phyloP scores from a whole-genome alignment of 1,140 invertebrate genomes.

The Ceratosolen solmsi region DNA sequence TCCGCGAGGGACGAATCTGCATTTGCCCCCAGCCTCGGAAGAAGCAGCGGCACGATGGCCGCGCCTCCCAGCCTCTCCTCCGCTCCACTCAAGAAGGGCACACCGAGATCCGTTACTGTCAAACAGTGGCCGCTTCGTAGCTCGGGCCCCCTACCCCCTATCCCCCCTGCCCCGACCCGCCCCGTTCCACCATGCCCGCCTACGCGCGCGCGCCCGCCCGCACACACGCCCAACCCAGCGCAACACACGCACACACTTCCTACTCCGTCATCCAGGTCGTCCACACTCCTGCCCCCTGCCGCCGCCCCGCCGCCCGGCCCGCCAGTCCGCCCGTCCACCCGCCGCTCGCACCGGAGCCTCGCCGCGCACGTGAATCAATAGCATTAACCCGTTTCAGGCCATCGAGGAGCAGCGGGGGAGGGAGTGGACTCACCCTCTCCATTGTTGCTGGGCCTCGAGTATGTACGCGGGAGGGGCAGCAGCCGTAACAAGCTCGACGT shows the following conservation, averaged over 20 bases:
- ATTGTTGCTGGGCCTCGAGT: neutral
- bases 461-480: slow-evolving; percentile 58
- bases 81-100: slow-evolving; percentile 45
- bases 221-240: too few relatives aligned
- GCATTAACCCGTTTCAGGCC: slow-evolving; percentile 74
- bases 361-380: slow-evolving; percentile 73
- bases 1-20: slow-evolving; percentile 39
- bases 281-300: slow-evolving; percentile 52
- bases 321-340: slow-evolving; percentile 45
- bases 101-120: slow-evolving; percentile 71
- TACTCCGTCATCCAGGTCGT: too few relatives aligned
- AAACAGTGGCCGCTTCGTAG: slow-evolving; percentile 67
- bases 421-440: slow-evolving; percentile 42
- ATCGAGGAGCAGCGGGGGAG: slow-evolving; percentile 66
- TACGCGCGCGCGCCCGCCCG: too few relatives aligned
- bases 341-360: slow-evolving; percentile 50
- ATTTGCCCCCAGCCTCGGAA: slow-evolving; percentile 10
- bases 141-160: too few relatives aligned
- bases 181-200: too few relatives aligned
- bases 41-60: neutral
- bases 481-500: slow-evolving; percentile 75
- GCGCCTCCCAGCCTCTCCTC: slow-evolving; percentile 30
- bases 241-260: too few relatives aligned
- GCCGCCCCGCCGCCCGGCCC: slow-evolving; percentile 46
- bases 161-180: too few relatives aligned